Evolutionary conservation across 53 echinoderm and acorn worm genomes (phyloP).

Genomic region (Luidia sarsii): DNA sequence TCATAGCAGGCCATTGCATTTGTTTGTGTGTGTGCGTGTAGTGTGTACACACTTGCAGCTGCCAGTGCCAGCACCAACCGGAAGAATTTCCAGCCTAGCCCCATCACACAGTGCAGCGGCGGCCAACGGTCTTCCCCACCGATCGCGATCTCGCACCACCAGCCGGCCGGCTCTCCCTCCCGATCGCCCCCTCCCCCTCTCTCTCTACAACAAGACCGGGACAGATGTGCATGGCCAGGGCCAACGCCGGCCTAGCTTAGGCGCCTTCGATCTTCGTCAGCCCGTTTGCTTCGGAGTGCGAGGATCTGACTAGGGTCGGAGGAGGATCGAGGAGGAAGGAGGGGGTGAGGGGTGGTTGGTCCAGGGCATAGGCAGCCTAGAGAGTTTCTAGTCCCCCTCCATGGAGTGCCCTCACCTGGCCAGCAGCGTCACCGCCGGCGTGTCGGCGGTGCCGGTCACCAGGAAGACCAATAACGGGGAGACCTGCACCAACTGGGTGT

Average conservation of each 20-base stretch:
- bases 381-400: not conserved
- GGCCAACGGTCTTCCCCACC: too few relatives aligned
- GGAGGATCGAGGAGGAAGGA: not conserved
- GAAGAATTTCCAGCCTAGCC: not conserved
- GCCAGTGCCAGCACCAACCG: not conserved
- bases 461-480: constrained; percentile 74
- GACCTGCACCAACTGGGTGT: constrained; percentile 61
- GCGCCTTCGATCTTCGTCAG: not conserved
- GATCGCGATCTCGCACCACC: too few relatives aligned
- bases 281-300: not conserved
- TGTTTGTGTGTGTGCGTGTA: too few relatives aligned
- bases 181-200: too few relatives aligned
- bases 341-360: not conserved
- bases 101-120: too few relatives aligned
- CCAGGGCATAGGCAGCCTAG: not conserved
- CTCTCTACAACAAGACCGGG: too few relatives aligned
- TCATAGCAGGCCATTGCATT: constrained; percentile 25
- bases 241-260: not conserved
- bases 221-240: not conserved
- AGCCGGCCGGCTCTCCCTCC: too few relatives aligned
- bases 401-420: constrained; percentile 85
- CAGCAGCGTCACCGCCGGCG: constrained; percentile 68
- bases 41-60: constrained; percentile 3
- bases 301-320: not conserved
- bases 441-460: constrained; percentile 51